Conservation (phyloP, 2,113 vertebrate genomes). For the Tor tambroides region DNA sequence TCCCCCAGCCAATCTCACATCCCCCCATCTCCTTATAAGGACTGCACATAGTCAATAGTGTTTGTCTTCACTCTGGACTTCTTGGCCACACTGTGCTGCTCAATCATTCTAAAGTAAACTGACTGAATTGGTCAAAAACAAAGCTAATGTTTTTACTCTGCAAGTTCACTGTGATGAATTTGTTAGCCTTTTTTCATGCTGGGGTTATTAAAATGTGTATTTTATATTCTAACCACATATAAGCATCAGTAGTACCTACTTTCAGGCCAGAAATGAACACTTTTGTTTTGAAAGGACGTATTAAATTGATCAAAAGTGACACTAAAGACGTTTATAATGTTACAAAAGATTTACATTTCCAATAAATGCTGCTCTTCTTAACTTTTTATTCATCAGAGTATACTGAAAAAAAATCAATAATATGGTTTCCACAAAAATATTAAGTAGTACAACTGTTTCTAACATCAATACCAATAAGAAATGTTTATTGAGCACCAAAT, state of each 20-base stretch:
- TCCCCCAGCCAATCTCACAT: constrained; percentile 75
- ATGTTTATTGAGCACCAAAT: not conserved
- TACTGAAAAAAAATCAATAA: not conserved
- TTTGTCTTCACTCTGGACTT: constrained; percentile 62
- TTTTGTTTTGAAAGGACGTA: not conserved
- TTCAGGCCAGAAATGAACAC: not conserved
- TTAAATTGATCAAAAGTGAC: not conserved
- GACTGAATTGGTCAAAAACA: constrained; percentile 7
- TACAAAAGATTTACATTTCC: not conserved
- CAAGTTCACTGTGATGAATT: not conserved
- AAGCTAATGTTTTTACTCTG: not conserved
- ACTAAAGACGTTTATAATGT: not conserved
- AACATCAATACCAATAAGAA: not conserved
- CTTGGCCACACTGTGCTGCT: constrained; percentile 41
- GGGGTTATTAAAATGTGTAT: constrained; percentile 2
- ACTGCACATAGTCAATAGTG: constrained; percentile 75
- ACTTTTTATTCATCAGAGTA: not conserved
- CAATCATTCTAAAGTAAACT: constrained; percentile 23
- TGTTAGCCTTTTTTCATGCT: not conserved
- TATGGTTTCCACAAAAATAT: not conserved
- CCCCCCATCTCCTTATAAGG: constrained; percentile 89
- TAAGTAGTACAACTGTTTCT: not conserved
- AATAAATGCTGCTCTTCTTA: not conserved
- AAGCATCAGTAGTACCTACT: not conserved
- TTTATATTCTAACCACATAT: not conserved